Evolutionary conservation across 2,797 vertebrate genomes (phyloP), one percentile per base, ranked within the genome.

Genomic region (Triplophysa bombifrons): DNA sequence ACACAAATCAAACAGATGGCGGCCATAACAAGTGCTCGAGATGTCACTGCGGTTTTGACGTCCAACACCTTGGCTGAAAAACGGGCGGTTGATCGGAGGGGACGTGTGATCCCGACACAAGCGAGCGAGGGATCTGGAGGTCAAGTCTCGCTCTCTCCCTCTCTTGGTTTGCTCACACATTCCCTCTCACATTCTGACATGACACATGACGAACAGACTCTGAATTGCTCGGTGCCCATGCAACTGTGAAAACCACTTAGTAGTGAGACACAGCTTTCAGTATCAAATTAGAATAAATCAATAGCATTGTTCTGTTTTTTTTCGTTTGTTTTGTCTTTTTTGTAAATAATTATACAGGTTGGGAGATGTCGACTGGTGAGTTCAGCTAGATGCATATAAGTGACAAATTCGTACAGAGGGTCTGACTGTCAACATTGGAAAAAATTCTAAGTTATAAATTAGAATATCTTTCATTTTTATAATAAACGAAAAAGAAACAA

Each of bases 111-210:
- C 64, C 38, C n/a, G 74, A 67, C 74, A 67, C 19, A 22, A 51
- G 22, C 64, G 3, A 67, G 64, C 16, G 38, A 76, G 30, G 4
- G 30, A 64, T 64, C 27, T 44, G 14, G 67, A 70, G 76, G 67
- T 78, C 76, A 78, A 38, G 60, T 70, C 66, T 69, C 22, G 19
- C 44, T 77, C 41, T 77, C 75, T 70, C 75, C 46, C 53, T 25
- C 44, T 78, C 67, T 70, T 78, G 2, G n/a, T 78, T 78, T 78
- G 65, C 78, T 55, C 78, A 66, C 50, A 80, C 78, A 66, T 67
- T 72, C 60, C 22, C 60, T 55, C 56, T 55, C 68, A 80, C 60
- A 74, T 34, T 73, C 17, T 19, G 25, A 30, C 44, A 61, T 16
- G 48, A 80, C 38, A 68, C 70, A 44, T 64, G 55, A 46, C n/a